Base-by-base conservation (phyloP, 2,888 invertebrate species). In the Hyalella azteca region DNA sequence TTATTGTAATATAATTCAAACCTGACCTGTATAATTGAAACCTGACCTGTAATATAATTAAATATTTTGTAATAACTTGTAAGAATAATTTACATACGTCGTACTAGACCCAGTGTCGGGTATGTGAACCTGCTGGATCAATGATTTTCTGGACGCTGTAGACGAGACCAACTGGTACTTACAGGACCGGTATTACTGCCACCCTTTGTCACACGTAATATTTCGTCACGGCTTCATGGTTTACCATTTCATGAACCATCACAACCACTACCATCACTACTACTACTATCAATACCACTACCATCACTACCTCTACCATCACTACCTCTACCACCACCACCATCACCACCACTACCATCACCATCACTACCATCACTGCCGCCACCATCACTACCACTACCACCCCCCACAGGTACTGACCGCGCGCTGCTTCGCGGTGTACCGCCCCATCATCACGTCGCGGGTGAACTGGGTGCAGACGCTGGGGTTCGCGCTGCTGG, bases 401-500 rank as follows among this genome's bases (percentile, higher is more conserved):
- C 3, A 19, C 49, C 22, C 4, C 49, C 49, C n/a, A n/a, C n/a
- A n/a, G n/a, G 92, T 94, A 82, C 89, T 94, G 85, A 92, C 93
- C 54, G 91, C 92, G 87, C 89, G 94, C 82, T 93, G 93, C 87
- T 93, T 93, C 87, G 91, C 92, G 87, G 93, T 93, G 88, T 93
- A 93, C 41, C 89, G 92, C 86, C 92, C 93, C 7, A 89, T 93
- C 79, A 93, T 94, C 92, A 88, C 94, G 76, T 93, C 93, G 77
- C 92, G 92, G 87, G 88, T 93, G 82, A 93, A 93, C 88, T 93
- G 93, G 92, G 90, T 93, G 80, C 93, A 94, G 88, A 93, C 93
- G 2, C 89, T 93, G 84, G 91, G 92, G 13, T 87, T 93, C 85
- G 93, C 92, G 1, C 86, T 93, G 82, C 90, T 93, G 88, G 92